Percentiles rank a stretch among this genome's conserved stretches.
These are phyloP conservation scores for Hemiprocne comata DNA, from an alignment of 2,113 vertebrate genomes.

Conservation along the genomic window DNA sequence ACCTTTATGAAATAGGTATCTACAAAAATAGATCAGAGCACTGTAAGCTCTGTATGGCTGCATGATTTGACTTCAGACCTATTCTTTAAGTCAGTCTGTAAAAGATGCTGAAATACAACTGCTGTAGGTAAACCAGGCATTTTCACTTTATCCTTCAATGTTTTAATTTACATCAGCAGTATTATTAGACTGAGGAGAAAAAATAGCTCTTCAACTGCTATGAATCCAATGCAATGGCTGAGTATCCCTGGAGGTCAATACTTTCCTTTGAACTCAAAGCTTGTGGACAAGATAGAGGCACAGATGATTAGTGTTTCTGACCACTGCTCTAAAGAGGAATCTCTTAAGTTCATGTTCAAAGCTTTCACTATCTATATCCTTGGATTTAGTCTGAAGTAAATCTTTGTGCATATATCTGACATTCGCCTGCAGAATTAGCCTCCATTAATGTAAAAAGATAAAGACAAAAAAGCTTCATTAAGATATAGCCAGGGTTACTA, in stretches of 20 bases:
- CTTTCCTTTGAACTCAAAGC: background rate
- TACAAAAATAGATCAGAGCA: background rate
- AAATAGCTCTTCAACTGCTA: background rate
- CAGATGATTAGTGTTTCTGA: background rate
- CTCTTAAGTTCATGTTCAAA: background rate
- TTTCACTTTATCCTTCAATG: background rate
- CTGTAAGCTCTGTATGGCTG: background rate
- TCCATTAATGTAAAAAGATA: background rate
- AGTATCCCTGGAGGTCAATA: background rate
- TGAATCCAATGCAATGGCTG: fast-evolving
- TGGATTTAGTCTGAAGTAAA: background rate
- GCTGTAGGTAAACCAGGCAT: background rate
- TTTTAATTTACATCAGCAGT: background rate
- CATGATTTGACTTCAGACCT: background rate
- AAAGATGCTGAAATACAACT: background rate
- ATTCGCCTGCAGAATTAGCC: background rate
- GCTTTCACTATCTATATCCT: background rate
- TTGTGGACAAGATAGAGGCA: background rate
- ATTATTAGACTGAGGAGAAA: background rate
- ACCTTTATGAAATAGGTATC: background rate
- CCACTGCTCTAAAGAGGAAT: background rate
- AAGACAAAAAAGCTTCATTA: background rate
- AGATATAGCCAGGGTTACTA: background rate
- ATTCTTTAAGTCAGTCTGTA: background rate
- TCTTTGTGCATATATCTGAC: background rate